phyloP scores from a whole-genome alignment of 2,797 vertebrate genomes.

The Taenioides sp. region DNA sequence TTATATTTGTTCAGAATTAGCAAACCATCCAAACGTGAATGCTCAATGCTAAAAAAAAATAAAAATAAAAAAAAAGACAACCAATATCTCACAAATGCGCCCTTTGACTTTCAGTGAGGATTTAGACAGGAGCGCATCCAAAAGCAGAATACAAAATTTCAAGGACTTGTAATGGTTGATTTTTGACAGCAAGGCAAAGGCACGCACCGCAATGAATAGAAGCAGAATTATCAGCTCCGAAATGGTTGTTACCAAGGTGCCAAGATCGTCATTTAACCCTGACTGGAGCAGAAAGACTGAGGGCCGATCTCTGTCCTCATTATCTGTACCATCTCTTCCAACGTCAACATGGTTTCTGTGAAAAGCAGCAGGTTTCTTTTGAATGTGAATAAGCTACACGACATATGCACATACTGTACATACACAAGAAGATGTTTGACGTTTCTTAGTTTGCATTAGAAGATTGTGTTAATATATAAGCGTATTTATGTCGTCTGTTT shows the following conservation, averaged over 20 bases:
- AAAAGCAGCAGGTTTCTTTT: slow-evolving; percentile 59
- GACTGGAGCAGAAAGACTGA: slow-evolving; percentile 64
- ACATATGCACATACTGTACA: slow-evolving; percentile 39
- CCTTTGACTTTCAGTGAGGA: neutral
- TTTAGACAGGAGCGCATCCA: neutral
- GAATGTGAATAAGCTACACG: slow-evolving; percentile 55
- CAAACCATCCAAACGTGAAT: neutral
- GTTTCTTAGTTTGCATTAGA: slow-evolving; percentile 32
- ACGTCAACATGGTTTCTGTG: slow-evolving; percentile 48
- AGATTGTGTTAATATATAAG: too few species aligned
- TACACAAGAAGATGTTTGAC: slow-evolving; percentile 53
- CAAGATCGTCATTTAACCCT: slow-evolving; percentile 72
- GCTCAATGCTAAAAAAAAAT: neutral
- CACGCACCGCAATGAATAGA: slow-evolving; percentile 28
- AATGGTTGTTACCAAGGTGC: slow-evolving; percentile 71
- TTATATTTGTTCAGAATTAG: neutral
- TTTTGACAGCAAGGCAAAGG: slow-evolving; percentile 24
- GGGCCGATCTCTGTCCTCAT: slow-evolving; percentile 66
- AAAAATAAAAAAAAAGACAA: neutral
- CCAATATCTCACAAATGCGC: neutral
- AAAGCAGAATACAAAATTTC: slow-evolving; percentile 2
- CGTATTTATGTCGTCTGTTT: too few species aligned
- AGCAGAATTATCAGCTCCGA: slow-evolving; percentile 50
- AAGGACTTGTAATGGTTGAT: slow-evolving; percentile 8
- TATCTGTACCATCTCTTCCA: slow-evolving; percentile 57